Conservation (phyloP, 2,888 invertebrate genomes). For the Pollenia amentaria region DNA sequence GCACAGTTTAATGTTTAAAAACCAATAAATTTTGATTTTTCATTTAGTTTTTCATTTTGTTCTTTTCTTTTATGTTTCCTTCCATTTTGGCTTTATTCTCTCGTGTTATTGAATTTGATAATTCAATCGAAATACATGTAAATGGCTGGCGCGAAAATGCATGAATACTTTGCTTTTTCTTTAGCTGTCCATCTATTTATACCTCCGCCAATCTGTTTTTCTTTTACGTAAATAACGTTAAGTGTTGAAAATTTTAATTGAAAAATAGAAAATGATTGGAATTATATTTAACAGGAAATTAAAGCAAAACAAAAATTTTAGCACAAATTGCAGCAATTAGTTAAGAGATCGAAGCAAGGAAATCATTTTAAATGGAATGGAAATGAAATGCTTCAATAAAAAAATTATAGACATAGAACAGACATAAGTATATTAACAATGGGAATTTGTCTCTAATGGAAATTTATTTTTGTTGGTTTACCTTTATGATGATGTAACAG, state of each 20-base stretch:
- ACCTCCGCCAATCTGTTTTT: not conserved
- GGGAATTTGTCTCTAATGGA: not conserved
- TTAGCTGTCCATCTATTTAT: not conserved
- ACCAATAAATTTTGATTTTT: slow-evolving; percentile 16
- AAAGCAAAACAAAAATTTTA: not conserved
- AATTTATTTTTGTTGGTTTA: not conserved
- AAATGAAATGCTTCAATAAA: not conserved
- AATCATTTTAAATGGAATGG: not conserved
- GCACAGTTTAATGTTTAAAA: not conserved
- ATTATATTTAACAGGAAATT: slow-evolving; percentile 51
- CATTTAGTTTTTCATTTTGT: not conserved
- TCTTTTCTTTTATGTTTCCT: not conserved
- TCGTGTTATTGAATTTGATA: slow-evolving; percentile 25
- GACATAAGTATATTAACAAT: not conserved
- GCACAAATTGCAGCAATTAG: not conserved
- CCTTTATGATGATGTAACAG: slow-evolving; percentile 16
- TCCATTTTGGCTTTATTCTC: not conserved
- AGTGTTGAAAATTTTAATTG: slow-evolving; percentile 30
- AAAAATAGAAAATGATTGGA: slow-evolving; percentile 40
- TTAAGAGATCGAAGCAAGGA: no score
- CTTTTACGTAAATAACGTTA: not conserved
- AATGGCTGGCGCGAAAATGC: not conserved
- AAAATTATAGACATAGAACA: slow-evolving; percentile 37
- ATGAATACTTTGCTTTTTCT: not conserved
- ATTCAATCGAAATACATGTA: slow-evolving; percentile 34